Percentiles rank a stretch among this genome's conserved stretches.
Evolutionary conservation across 2,113 vertebrate genomes (phyloP).

Genomic region (Centropristis striata): DNA sequence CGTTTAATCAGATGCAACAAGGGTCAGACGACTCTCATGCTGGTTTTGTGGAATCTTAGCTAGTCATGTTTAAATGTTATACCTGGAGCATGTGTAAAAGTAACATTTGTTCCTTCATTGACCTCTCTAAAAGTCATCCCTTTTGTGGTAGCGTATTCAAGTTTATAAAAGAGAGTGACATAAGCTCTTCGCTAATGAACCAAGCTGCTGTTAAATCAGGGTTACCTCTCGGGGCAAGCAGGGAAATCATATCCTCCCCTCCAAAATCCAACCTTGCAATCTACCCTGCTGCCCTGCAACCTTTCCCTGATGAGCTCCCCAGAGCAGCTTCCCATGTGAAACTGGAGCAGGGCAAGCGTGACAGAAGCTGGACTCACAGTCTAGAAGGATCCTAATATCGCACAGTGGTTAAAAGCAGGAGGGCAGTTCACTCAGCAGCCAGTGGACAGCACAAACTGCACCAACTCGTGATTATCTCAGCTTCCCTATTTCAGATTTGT

Average conservation of each 20-base stretch:
- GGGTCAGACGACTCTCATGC: too few relatives aligned
- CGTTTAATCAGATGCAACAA: too few relatives aligned
- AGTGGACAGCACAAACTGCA: background rate
- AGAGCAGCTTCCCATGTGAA: slow-evolving; percentile 51
- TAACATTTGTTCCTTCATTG: background rate
- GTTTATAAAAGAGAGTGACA: slow-evolving; percentile 38
- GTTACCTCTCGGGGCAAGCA: slow-evolving; percentile 13
- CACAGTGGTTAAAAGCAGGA: background rate
- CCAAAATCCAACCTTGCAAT: slow-evolving; percentile 26
- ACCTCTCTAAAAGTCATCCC: background rate
- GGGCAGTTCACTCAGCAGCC: background rate
- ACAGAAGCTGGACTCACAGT: slow-evolving; percentile 33
- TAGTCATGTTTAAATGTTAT: too few relatives aligned
- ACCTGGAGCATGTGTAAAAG: too few relatives aligned
- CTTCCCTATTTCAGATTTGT: background rate
- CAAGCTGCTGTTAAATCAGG: slow-evolving; percentile 24
- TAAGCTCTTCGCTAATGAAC: slow-evolving; percentile 12
- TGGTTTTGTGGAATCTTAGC: too few relatives aligned
- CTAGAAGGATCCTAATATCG: slow-evolving; percentile 44
- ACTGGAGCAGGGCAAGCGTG: slow-evolving; percentile 50
- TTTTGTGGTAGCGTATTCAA: slow-evolving; percentile 25
- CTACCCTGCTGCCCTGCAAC: slow-evolving; percentile 9
- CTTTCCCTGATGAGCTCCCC: slow-evolving; percentile 53
- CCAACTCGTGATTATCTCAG: background rate
- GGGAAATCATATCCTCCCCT: slow-evolving; percentile 27